These are phyloP conservation scores for Dione vanillae DNA, from an alignment of 2,888 invertebrate species.

Conservation along the genomic window DNA sequence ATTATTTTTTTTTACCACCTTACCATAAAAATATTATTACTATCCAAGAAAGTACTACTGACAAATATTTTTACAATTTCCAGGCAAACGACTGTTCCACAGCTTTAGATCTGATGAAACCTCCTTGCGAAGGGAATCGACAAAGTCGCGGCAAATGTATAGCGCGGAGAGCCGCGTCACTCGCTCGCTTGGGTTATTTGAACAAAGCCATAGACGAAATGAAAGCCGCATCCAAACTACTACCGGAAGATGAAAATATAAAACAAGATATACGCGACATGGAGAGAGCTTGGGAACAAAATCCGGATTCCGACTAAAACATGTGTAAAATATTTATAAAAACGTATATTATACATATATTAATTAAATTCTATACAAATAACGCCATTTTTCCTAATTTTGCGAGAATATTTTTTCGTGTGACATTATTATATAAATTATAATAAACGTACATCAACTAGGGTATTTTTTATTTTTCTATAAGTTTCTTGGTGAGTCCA, in stretches of 20 bases:
- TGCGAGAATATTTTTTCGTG: background rate
- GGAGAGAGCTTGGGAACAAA: conserved; percentile 91
- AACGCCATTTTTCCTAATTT: background rate
- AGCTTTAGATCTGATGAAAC: conserved; percentile 90
- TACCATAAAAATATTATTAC: too few relatives aligned
- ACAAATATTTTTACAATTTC: conserved; percentile 16
- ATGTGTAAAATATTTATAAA: background rate
- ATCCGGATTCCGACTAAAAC: conserved; percentile 84
- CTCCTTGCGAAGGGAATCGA: conserved; percentile 89
- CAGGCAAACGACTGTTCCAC: conserved; percentile 84
- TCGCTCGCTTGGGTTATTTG: conserved; percentile 87
- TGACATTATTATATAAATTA: conserved; percentile 55
- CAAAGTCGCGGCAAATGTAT: conserved; percentile 89
- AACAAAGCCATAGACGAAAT: conserved; percentile 90
- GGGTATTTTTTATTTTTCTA: conserved; percentile 61
- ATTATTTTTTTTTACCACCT: too few relatives aligned
- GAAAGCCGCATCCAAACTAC: conserved; percentile 88
- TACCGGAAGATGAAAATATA: conserved; percentile 86
- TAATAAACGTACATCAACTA: conserved; percentile 61
- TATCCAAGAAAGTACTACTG: too few relatives aligned
- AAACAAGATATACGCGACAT: conserved; percentile 87
- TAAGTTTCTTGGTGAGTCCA: conserved; percentile 75
- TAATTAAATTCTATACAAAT: conserved; percentile 13
- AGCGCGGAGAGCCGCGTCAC: conserved; percentile 89
- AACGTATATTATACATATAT: background rate